These are phyloP conservation scores for Hypanus sabinus DNA, from an alignment of 2,113 vertebrate species.

Conservation along the genomic window DNA sequence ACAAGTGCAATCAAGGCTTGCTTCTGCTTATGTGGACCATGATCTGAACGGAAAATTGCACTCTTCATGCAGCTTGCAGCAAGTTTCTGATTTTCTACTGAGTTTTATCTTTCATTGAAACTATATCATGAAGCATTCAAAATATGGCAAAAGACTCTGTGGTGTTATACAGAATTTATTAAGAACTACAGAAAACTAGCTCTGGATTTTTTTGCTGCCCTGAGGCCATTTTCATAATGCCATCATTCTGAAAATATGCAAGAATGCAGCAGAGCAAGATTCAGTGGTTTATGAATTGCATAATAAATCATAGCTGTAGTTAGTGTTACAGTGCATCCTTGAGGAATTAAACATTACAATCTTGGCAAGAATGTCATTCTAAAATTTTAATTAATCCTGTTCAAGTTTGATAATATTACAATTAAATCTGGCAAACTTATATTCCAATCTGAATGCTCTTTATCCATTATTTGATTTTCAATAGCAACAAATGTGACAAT, in stretches of 20 bases:
- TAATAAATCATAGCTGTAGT: neutral
- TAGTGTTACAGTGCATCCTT: neutral
- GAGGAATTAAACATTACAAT: slow-evolving; percentile 10
- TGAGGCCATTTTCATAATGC: neutral
- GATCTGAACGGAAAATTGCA: no score
- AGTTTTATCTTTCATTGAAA: no score
- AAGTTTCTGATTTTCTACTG: no score
- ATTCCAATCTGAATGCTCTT: neutral
- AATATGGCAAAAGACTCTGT: neutral
- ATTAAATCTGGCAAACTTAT: neutral
- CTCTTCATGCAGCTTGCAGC: no score
- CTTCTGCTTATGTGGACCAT: no score
- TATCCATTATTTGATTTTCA: neutral
- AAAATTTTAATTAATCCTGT: neutral
- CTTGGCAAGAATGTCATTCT: neutral
- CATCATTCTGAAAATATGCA: neutral
- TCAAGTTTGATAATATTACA: neutral
- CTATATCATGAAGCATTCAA: neutral
- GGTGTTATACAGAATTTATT: neutral
- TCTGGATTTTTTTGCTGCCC: neutral
- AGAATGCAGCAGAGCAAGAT: neutral
- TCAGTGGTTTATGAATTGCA: neutral
- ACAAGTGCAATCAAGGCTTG: no score
- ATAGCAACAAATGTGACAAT: neutral
- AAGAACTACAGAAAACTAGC: neutral